Evolutionary conservation across 2,797 vertebrate genomes (phyloP), one percentile per base, ranked within the genome.

Genomic region (Schizopygopsis pylzovi): DNA sequence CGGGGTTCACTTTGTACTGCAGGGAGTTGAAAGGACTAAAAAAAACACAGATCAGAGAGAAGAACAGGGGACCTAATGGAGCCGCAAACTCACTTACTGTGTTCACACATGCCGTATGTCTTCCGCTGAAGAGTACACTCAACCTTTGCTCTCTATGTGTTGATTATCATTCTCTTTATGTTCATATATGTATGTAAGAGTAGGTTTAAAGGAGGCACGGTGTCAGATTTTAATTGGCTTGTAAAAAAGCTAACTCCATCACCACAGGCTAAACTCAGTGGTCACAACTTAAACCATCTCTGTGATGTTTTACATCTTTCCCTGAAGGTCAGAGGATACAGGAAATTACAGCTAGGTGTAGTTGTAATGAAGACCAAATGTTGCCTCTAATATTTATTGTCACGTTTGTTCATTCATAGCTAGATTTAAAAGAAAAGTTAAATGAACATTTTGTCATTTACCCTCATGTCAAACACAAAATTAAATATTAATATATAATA

Each of bases 221-320:
- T 47, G 75, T 75, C 79, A 68, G 49, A 39, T 79, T 81, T 15
- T 88, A 84, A 84, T 79, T 85, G 70, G 71, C 77, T 86, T 20
- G 39, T 82, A 54, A 85, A 84, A 84, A 47, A 11, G 52, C 52
- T 45, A 67, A 56, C 83, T 75, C 56, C 49, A 76, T 71, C 84
- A 77, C 73, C 71, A 79, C 52, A 6, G 89, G 85, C 45, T 78
- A 54, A 89, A 85, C 84, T 65, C 25, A 59, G 73, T 63, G 82
- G 67, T 85, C 84, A 86, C 68, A 59, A 49, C 49, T 80, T 87
- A 79, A 77, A 61, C 79, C 54, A 72, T 59, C 72, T 68, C 70
- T 85, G 73, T 83, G 81, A 88, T 84, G 76, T 88, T 90, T 89
- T 88, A 86, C 81, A 70, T 84, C 83, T 75, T 87, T 71, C 65